phyloP scores from a whole-genome alignment of 2,888 invertebrate species.

The Plemyria rubiginata region DNA sequence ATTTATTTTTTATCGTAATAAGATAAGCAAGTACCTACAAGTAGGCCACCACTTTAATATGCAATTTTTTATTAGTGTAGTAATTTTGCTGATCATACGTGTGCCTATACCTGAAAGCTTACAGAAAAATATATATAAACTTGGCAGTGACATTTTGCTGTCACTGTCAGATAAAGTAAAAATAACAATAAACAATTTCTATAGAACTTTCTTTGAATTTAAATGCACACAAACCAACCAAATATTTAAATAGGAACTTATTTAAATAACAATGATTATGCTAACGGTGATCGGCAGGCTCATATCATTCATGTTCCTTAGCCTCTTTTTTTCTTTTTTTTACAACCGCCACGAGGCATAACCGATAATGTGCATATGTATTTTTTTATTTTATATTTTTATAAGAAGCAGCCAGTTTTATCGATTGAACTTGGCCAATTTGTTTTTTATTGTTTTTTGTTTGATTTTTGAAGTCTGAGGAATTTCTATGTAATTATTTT shows the following conservation, averaged over 20 bases:
- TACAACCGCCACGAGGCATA: slow-evolving; percentile 38
- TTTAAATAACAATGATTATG: slow-evolving; percentile 40
- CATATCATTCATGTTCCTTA: slow-evolving; percentile 51
- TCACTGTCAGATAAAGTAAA: slow-evolving; percentile 3
- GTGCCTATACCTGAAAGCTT: too few species aligned
- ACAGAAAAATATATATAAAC: neutral
- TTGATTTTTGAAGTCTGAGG: slow-evolving; percentile 20
- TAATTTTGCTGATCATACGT: too few species aligned
- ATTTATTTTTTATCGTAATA: too few species aligned
- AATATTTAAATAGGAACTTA: slow-evolving; percentile 23
- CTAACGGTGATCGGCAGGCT: slow-evolving; percentile 49
- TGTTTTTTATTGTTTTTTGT: slow-evolving; percentile 38
- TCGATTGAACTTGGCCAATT: slow-evolving; percentile 46
- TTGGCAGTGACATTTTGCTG: neutral
- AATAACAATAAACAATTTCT: slow-evolving; percentile 13
- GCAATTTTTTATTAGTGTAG: too few species aligned
- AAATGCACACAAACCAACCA: slow-evolving; percentile 13
- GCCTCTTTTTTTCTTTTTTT: slow-evolving; percentile 37
- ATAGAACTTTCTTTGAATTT: slow-evolving; percentile 9
- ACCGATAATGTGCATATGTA: slow-evolving; percentile 43
- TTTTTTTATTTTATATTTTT: slow-evolving; percentile 46
- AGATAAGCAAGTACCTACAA: too few species aligned
- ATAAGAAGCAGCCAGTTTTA: slow-evolving; percentile 40
- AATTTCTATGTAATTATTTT: slow-evolving; percentile 12
- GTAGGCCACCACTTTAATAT: too few species aligned